Percentiles rank a stretch among this genome's conserved stretches.
Conservation (phyloP, 2,888 invertebrate genomes). For the Apamea anceps region DNA sequence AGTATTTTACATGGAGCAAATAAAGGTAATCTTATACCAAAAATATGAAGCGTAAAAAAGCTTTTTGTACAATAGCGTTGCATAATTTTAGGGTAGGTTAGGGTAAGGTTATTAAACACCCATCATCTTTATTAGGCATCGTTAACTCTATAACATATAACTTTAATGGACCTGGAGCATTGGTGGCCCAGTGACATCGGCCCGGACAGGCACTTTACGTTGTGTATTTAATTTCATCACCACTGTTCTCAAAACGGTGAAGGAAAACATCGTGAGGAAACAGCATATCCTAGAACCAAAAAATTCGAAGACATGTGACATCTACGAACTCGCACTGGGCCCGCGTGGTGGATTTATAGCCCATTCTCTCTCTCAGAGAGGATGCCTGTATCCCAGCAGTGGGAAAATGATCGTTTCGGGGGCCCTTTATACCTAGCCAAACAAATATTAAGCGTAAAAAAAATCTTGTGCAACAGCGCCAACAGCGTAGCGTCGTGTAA, state of each 20-base stretch:
- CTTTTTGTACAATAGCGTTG: not conserved
- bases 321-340: not conserved
- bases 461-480: no score
- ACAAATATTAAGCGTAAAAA: not conserved
- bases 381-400: not conserved
- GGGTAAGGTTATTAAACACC: not conserved
- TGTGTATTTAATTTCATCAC: not conserved
- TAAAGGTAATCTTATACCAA: not conserved
- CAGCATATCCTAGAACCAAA: not conserved
- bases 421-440: not conserved
- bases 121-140: not conserved
- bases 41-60: not conserved
- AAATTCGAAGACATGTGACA: not conserved
- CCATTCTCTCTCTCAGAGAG: not conserved
- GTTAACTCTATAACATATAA: not conserved
- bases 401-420: not conserved
- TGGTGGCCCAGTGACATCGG: not conserved
- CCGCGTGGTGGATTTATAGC: not conserved
- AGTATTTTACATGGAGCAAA: no score
- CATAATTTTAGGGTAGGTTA: no score
- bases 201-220: not conserved
- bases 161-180: no score
- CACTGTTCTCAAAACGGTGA: not conserved
- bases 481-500: not conserved
- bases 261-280: not conserved